A percentile compares a stretch with the other conserved stretches of the same genome.
phyloP scores from a whole-genome alignment of 2,888 invertebrate genomes.

The Drosophila melanosoma region DNA sequence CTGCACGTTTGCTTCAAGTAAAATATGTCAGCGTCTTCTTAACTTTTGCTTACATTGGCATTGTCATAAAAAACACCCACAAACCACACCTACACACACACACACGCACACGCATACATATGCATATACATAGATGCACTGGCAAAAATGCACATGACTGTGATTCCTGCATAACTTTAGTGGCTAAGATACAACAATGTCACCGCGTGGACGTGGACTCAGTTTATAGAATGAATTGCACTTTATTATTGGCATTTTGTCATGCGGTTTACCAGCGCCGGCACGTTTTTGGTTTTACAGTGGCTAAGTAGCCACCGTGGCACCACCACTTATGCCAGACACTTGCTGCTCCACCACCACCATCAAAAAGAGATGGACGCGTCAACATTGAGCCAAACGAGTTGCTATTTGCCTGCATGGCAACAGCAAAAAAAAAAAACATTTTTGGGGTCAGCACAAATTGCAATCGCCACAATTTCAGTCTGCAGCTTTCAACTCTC shows the following conservation, averaged over 20 bases:
- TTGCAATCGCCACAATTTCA: slow-evolving; percentile 27
- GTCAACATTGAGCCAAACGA: slow-evolving; percentile 52
- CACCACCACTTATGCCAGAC: slow-evolving; percentile 31
- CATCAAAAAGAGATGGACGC: slow-evolving; percentile 9
- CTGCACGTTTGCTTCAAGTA: slow-evolving; percentile 64
- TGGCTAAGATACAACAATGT: background rate
- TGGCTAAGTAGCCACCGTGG: slow-evolving; percentile 59
- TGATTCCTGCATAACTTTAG: slow-evolving; percentile 51
- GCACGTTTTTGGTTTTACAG: slow-evolving; percentile 62
- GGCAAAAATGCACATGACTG: slow-evolving; percentile 52
- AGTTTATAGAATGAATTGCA: slow-evolving; percentile 77
- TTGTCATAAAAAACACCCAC: slow-evolving; percentile 76
- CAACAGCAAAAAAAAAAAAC: slow-evolving; percentile 35
- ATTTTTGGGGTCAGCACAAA: slow-evolving; percentile 54
- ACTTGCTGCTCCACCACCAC: slow-evolving; percentile 9
- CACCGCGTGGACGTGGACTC: slow-evolving; percentile 56
- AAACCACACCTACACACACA: slow-evolving; percentile 14
- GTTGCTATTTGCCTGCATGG: slow-evolving; percentile 56
- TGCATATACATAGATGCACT: background rate
- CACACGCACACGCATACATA: slow-evolving; percentile 13
- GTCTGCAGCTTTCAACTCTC: slow-evolving; percentile 2
- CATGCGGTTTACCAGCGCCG: slow-evolving; percentile 36
- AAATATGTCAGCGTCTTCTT: slow-evolving; percentile 75
- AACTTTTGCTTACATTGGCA: slow-evolving; percentile 71
- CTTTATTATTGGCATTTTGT: slow-evolving; percentile 75